Base-by-base conservation (phyloP, 2,888 invertebrate genomes). In the Spodoptera exigua region DNA sequence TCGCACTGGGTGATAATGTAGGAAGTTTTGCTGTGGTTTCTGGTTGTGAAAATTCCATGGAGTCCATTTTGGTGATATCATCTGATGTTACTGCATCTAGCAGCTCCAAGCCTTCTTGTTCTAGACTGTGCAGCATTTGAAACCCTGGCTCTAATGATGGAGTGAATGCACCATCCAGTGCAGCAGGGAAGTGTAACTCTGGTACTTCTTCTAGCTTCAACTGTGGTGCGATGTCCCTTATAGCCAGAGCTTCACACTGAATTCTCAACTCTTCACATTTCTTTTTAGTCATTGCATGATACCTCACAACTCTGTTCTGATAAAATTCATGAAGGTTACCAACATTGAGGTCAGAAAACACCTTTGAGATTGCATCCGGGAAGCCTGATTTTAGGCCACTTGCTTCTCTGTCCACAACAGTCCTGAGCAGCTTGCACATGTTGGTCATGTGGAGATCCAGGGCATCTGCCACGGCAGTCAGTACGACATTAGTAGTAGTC, bases 61-160 rank as follows among this genome's bases (percentile, higher is more conserved):
- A 71, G 45, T 94, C 94, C n/a, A 93, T 81, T 80, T 93, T 93
- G 5, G 93, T 89, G 5, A 93, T 89, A 60, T 93, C 93, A 76
- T 93, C 92, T 37, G 87, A 78, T 11, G 73, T 47, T 2, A 93
- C 91, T 1, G 89, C 80, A 66, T 94, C 94, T 2, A 94, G 70
- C 1, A 94, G 84, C 37, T 94, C 93, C 27, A 94, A 73, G 0
- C 92, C 91, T 70, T 95, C 95, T 75, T 95, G 95, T 78, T 96
- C 96, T 52, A 96, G 86, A 64, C 95, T 96, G 52, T 96, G 95
- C 59, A 95, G 87, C 96, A 96, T 96, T 85, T 96, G 95, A 78
- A 95, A 96, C 0, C 96, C 96, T 34, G 96, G 95, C 76, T 95
- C 95, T 34, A 96, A 85, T 10, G 95, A 95, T 0, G 95, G 95